Evolutionary conservation across 1,140 invertebrate species (phyloP).

Genomic region (Drosophila grimshawi): DNA sequence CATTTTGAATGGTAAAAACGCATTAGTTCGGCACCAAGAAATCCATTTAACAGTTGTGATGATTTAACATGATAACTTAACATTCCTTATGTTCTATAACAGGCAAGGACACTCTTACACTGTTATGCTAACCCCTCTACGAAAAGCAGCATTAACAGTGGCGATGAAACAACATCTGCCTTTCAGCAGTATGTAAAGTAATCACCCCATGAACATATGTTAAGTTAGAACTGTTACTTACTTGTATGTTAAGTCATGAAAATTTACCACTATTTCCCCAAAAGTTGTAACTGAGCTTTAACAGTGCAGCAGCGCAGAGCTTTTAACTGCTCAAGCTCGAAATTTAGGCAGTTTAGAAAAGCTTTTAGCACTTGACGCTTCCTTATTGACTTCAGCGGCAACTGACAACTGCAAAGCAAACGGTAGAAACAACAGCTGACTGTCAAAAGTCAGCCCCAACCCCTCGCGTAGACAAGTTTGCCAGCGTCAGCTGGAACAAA

Average conservation of each 20-base stretch:
- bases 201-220: conserved; percentile 5
- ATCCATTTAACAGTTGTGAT: not conserved
- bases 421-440: conserved; percentile 53
- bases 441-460: conserved; percentile 52
- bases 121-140: conserved; percentile 7
- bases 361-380: conserved; percentile 41
- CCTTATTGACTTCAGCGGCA: conserved; percentile 50
- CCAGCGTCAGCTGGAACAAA: conserved; percentile 44
- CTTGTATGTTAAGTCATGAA: not conserved
- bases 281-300: not conserved
- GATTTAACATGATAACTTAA: not conserved
- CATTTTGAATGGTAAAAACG: no score
- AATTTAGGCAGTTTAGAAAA: conserved; percentile 37
- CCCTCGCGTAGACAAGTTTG: not conserved
- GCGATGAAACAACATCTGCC: not conserved
- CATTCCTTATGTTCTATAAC: not conserved
- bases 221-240: not conserved
- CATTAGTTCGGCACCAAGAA: no score
- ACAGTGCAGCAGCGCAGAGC: not conserved
- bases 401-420: conserved; percentile 40
- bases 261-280: conserved; percentile 63
- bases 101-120: not conserved
- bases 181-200: not conserved
- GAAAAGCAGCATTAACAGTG: not conserved
- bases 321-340: conserved; percentile 20